phyloP scores from a whole-genome alignment of 2,888 invertebrate species.

The Neria commutata region DNA sequence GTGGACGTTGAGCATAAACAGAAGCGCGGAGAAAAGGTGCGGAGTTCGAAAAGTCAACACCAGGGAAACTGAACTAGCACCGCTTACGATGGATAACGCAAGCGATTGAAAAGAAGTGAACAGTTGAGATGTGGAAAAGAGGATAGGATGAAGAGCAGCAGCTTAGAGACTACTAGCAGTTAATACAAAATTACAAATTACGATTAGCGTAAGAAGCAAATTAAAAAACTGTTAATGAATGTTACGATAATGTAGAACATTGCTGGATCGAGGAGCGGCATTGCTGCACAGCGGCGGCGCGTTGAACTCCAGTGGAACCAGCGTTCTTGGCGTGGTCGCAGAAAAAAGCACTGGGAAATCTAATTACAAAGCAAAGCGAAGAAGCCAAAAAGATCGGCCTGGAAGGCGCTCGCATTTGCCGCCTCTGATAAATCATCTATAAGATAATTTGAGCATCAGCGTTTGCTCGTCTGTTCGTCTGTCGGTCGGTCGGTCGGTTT shows the following conservation, averaged over 20 bases:
- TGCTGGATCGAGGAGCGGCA: neutral
- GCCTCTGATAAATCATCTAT: slow-evolving; percentile 15
- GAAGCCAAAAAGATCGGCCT: neutral
- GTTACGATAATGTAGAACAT: slow-evolving; percentile 6
- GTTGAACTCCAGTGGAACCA: too few species aligned
- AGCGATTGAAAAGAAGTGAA: neutral
- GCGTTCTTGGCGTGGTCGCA: slow-evolving; percentile 17
- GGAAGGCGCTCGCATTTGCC: neutral
- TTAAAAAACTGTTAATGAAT: neutral
- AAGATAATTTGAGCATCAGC: slow-evolving; percentile 31
- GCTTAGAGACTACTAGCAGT: slow-evolving; percentile 10
- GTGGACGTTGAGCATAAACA: neutral
- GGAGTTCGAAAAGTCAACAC: slow-evolving; percentile 3
- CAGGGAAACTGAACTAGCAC: too few species aligned
- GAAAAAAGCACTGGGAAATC: slow-evolving; percentile 35
- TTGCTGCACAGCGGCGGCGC: too few species aligned
- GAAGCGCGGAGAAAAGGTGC: neutral
- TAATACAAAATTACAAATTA: slow-evolving; percentile 26
- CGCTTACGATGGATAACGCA: too few species aligned
- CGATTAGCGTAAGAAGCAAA: neutral
- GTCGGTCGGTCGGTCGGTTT: slow-evolving; percentile 3
- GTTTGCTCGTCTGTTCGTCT: slow-evolving; percentile 13
- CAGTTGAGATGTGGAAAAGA: neutral
- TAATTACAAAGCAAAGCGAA: slow-evolving; percentile 38
- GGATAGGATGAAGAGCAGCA: neutral